Evolutionary conservation across 2,888 invertebrate species (phyloP).

Genomic region (Pasiphila rectangulata): DNA sequence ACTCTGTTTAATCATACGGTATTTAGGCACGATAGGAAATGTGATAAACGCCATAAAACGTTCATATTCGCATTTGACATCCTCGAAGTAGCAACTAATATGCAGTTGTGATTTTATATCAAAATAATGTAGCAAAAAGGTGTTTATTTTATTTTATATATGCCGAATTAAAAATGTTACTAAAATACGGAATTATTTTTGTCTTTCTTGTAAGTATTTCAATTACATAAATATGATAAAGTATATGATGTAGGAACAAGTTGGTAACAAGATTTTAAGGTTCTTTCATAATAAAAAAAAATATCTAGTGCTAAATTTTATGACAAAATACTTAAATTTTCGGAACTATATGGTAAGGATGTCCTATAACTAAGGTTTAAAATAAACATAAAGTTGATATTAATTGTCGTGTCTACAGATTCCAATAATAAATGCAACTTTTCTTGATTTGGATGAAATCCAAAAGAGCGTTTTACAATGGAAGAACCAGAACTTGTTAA

Average conservation of each 20-base stretch:
- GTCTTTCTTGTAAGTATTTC: neutral
- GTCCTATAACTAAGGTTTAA: too few species aligned
- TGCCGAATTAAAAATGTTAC: neutral
- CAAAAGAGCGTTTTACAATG: slow-evolving; percentile 67
- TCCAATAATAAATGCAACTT: slow-evolving; percentile 55
- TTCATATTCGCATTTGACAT: neutral
- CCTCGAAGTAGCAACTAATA: neutral
- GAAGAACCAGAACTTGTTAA: slow-evolving; percentile 63
- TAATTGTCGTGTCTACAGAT: slow-evolving; percentile 48
- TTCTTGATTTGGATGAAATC: slow-evolving; percentile 64
- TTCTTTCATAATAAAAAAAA: too few species aligned
- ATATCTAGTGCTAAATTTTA: too few species aligned
- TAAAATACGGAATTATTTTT: slow-evolving; percentile 36
- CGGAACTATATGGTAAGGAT: too few species aligned
- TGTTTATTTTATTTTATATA: neutral
- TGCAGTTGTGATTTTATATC: neutral
- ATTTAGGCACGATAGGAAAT: slow-evolving; percentile 36
- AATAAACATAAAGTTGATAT: too few species aligned
- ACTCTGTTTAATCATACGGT: slow-evolving; percentile 28
- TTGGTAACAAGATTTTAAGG: neutral
- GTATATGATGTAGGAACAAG: neutral
- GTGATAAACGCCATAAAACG: slow-evolving; percentile 20
- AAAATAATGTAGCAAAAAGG: neutral
- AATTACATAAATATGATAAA: neutral
- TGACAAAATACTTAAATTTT: too few species aligned